These are phyloP conservation scores for Halichoeres trimaculatus DNA, from an alignment of 2,113 vertebrate genomes.

Conservation along the genomic window DNA sequence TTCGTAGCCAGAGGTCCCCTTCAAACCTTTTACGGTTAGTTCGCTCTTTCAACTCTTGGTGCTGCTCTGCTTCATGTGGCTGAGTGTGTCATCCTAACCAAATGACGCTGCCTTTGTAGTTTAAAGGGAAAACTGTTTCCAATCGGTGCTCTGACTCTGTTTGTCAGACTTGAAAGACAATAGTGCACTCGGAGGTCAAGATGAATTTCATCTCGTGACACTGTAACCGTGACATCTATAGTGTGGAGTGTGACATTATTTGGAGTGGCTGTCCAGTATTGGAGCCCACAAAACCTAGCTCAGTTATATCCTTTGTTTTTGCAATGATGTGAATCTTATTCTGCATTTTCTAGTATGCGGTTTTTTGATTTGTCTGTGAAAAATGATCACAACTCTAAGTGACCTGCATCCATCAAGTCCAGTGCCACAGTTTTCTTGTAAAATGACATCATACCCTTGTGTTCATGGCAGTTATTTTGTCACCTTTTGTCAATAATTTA, in stretches of 20 bases:
- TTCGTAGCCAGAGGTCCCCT: constrained; percentile 41
- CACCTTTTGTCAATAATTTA: too few relatives aligned
- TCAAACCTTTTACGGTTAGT: constrained; percentile 58
- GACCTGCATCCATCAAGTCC: neutral
- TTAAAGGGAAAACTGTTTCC: constrained; percentile 35
- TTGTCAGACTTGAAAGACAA: constrained; percentile 39
- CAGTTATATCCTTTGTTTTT: neutral
- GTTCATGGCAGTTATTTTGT: too few relatives aligned
- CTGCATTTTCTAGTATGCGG: neutral
- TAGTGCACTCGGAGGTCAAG: constrained; percentile 1
- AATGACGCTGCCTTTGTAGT: constrained; percentile 49
- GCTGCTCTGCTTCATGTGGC: constrained; percentile 36
- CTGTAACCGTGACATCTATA: neutral
- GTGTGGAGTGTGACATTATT: neutral
- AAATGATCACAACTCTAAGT: neutral
- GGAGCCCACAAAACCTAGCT: neutral
- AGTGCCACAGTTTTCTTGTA: too few relatives aligned
- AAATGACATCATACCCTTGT: too few relatives aligned
- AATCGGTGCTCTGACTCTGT: constrained; percentile 11
- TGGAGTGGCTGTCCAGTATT: neutral
- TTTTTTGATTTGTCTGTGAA: neutral
- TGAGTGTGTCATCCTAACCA: constrained; percentile 42
- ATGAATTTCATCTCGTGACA: constrained; percentile 3
- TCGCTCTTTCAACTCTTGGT: constrained; percentile 49
- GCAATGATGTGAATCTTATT: neutral